These are phyloP conservation scores for Thamnaconus septentrionalis DNA, from an alignment of 2,113 vertebrate genomes.

Conservation along the genomic window DNA sequence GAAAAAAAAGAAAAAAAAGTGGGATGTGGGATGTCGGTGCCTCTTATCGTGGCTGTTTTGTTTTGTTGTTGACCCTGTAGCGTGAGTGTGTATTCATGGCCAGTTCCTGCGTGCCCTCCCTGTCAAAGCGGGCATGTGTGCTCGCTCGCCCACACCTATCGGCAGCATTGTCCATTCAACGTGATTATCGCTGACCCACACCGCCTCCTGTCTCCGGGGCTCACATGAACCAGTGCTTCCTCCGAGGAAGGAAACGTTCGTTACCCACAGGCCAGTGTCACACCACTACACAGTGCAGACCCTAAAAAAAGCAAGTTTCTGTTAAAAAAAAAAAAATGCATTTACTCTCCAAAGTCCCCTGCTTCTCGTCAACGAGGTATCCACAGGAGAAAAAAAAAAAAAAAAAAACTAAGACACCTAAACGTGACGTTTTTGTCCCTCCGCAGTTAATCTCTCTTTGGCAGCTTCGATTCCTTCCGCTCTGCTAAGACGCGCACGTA, in stretches of 20 bases:
- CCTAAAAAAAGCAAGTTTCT: constrained; percentile 53
- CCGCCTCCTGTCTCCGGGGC: constrained; percentile 75
- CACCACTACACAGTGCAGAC: constrained; percentile 47
- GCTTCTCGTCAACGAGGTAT: neutral
- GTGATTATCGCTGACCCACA: constrained; percentile 75
- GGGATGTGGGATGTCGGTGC: constrained; percentile 49
- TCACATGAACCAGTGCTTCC: constrained; percentile 73
- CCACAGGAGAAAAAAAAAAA: neutral
- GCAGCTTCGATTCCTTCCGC: no score
- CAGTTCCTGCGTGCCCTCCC: constrained; percentile 64
- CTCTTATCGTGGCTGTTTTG: constrained; percentile 62
- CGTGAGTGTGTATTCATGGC: constrained; percentile 56
- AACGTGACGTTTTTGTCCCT: no score
- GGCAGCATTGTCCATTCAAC: constrained; percentile 73
- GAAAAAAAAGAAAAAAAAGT: constrained; percentile 40
- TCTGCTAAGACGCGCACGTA: no score
- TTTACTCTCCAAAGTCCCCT: constrained; percentile 1
- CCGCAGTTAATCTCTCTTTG: no score
- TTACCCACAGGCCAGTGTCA: constrained; percentile 65
- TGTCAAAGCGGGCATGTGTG: constrained; percentile 56
- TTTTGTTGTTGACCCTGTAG: constrained; percentile 64
- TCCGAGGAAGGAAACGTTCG: constrained; percentile 73
- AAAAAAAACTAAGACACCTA: no score
- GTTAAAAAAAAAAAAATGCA: constrained; percentile 21
- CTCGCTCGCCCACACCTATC: constrained; percentile 68